A percentile compares a stretch with the other conserved stretches of the same genome.
Evolutionary conservation across 2,888 invertebrate species (phyloP).

Genomic region (Scelioninae gen. 2): DNA sequence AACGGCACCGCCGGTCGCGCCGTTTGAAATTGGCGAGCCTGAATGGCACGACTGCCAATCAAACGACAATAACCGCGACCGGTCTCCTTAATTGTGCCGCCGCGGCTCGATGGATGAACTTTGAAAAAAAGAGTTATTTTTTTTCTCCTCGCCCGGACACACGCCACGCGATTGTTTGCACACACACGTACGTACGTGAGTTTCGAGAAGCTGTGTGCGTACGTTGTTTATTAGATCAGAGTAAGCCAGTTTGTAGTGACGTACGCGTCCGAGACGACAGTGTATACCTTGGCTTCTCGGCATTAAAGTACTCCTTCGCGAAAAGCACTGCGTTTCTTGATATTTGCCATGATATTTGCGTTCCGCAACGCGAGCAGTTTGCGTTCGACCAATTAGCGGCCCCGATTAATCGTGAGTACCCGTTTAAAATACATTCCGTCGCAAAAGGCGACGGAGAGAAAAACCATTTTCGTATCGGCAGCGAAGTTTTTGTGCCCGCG

Average conservation of each 20-base stretch:
- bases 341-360: slow-evolving; percentile 27
- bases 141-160: slow-evolving; percentile 8
- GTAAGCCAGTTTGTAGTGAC: slow-evolving; percentile 73
- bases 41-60: slow-evolving; percentile 12
- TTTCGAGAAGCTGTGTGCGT: slow-evolving; percentile 50
- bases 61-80: slow-evolving; percentile 32
- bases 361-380: slow-evolving; percentile 3
- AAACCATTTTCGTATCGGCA: too few relatives aligned
- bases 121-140: slow-evolving; percentile 42
- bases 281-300: slow-evolving; percentile 66
- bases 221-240: slow-evolving; percentile 73
- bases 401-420: slow-evolving; percentile 26
- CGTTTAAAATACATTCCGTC: too few relatives aligned
- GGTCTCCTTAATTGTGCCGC: slow-evolving; percentile 19
- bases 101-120: not conserved
- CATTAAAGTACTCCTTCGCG: slow-evolving; percentile 50
- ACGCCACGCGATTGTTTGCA: slow-evolving; percentile 14
- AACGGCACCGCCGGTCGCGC: too few relatives aligned
- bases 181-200: slow-evolving; percentile 25
- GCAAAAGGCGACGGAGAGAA: too few relatives aligned
- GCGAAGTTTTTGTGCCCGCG: too few relatives aligned
- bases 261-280: slow-evolving; percentile 66
- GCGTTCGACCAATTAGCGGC: slow-evolving; percentile 12
- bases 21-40: too few relatives aligned
- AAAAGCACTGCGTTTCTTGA: slow-evolving; percentile 30